Evolutionary conservation across 1,140 invertebrate species (phyloP), one percentile per base, ranked within the genome.

Genomic region (Zaprionus inermis): DNA sequence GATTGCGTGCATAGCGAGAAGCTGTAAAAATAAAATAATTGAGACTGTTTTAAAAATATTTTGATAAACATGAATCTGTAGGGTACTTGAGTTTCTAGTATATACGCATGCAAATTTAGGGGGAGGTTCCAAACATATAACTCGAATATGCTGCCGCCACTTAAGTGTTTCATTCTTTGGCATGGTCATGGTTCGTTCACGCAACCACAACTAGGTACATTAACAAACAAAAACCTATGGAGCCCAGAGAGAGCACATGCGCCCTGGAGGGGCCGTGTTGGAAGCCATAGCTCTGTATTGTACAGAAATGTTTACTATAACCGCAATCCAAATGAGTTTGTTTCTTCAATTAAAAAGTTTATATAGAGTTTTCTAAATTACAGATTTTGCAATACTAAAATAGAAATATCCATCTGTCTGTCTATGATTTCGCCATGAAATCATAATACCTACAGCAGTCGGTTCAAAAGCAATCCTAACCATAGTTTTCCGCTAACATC

Each of bases 181-280:
- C 82, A 90, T 90, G 88, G 86, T 90, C 88, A 90, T 90, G 86
- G 86, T 90, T 86, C 72, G 75, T 67, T 69, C 78, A 11, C 46
- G 16, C 56, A 57, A 52, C 68, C 61, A 49, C 46, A 63, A 41
- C 56, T 51, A 63, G 20, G 51, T 41, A 49, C 22, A 60, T 41
- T 16, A 60, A 60, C 28, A 36, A 51, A 16, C n/a, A 44, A 41
- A 44, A 16, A 16, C 38, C n/a, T 16, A 16, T 16, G n/a, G 2
- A 51, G 41, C 59, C 5, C 18, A 36, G 44, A 57, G 30, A 60
- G n/a, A 20, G 51, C 51, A 24, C 51, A 54, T 54, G 51, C 51
- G 51, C 51, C 24, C 22, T 54, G n/a, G 14, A 54, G 44, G 44
- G 7, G n/a, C 16, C 44, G 44, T 10, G 18, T 46, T 46, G 44